Evolutionary conservation across 1,140 invertebrate species (phyloP).

Genomic region (Conopomorpha cramerella): DNA sequence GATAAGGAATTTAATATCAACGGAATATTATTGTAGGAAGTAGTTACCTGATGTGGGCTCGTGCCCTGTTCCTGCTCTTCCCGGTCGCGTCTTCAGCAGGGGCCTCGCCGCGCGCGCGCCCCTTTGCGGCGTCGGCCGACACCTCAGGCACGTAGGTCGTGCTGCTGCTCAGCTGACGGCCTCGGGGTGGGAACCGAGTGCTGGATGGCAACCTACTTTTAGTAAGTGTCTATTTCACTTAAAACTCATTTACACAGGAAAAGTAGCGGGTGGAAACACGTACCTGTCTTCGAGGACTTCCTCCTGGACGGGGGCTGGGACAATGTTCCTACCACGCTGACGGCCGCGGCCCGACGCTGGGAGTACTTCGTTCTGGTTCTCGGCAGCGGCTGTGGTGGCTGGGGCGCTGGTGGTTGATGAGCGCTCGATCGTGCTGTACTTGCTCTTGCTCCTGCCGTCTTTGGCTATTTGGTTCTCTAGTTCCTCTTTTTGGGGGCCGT

Average conservation of each 20-base stretch:
- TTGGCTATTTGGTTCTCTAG: conserved; percentile 45
- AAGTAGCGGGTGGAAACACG: too few species aligned
- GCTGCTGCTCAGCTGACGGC: conserved; percentile 60
- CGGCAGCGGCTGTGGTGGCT: conserved; percentile 58
- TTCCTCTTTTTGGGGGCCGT: conserved; percentile 61
- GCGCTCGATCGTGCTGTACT: conserved; percentile 71
- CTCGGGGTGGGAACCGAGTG: conserved; percentile 78
- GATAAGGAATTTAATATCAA: too few species aligned
- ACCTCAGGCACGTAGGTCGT: conserved; percentile 33
- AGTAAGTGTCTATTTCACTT: background rate
- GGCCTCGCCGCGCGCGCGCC: conserved; percentile 46
- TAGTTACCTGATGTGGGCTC: conserved; percentile 51
- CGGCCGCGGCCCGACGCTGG: conserved; percentile 60
- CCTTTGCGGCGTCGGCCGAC: conserved; percentile 31
- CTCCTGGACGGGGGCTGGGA: conserved; percentile 55
- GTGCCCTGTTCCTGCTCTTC: conserved; percentile 48
- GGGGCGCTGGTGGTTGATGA: conserved; percentile 52
- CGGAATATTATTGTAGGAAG: too few species aligned
- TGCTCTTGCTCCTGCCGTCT: conserved; percentile 56
- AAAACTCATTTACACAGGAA: too few species aligned
- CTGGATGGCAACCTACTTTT: conserved; percentile 69
- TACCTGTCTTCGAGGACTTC: conserved; percentile 59
- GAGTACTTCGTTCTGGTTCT: conserved; percentile 72
- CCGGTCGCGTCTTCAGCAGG: conserved; percentile 50
- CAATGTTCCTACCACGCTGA: conserved; percentile 63